Evolutionary conservation across 1,140 invertebrate species (phyloP), one percentile per base, ranked within the genome.

Genomic region (Procambarus clarkii): DNA sequence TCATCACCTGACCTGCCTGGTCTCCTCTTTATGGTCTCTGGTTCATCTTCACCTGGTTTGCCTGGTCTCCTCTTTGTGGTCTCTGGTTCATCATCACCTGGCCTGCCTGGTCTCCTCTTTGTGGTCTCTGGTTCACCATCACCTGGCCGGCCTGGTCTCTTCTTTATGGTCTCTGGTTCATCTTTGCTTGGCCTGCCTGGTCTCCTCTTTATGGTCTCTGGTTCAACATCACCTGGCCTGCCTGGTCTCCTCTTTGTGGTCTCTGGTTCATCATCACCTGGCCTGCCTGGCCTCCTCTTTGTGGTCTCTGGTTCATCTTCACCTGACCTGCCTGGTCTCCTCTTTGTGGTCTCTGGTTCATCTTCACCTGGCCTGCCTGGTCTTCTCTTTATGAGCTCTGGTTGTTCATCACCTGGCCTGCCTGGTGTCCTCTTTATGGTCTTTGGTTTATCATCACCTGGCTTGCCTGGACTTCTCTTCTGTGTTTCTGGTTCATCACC

Each of bases 81-180:
- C 45, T 80, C 78, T n/a, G 78, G 78, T 54, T 84, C 44, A 18
- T 84, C 58, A 69, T 84, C 60, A 54, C 45, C 34, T 84, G n/a
- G 60, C 58, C 58, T 54, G 34, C 78, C 78, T 80, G 78, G 78
- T 50, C 45, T 48, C 50, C 78, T 48, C 45, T 48, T 80, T 11
- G 44, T 84, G 60, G 18, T 45, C 48, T 45, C 48, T 58, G 69
- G 64, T 58, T 74, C 69, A 24, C 0, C 45, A 46, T 86, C 45
- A 71, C 60, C 69, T n/a, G 69, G 69, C 69, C 24, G 34, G 69
- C 69, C 24, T 74, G 69, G 69, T 34, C 24, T 74, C 69, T n/a
- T 74, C 69, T 34, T 74, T 8, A 5, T 74, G 24, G 18, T 69
- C n/a, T 74, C 69, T 74, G 69, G 21, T 74, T 74, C 24, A 74